A percentile compares a stretch with the other conserved stretches of the same genome.
Evolutionary conservation across 2,888 invertebrate genomes (phyloP).

Genomic region (Choristoneura rosaceana): DNA sequence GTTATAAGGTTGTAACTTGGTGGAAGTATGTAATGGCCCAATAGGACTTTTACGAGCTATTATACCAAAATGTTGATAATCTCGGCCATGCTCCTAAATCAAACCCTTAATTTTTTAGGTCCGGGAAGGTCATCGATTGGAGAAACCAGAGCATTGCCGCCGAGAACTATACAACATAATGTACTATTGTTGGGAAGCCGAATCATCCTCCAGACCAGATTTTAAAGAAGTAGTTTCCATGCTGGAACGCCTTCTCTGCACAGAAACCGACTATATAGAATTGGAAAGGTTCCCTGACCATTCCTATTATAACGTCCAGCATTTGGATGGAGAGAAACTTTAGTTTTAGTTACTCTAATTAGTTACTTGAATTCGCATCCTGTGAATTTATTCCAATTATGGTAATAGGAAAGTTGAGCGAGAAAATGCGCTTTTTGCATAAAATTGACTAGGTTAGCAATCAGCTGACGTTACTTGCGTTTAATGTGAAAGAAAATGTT

Average conservation of each 20-base stretch:
- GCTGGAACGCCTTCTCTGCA: constrained; percentile 93
- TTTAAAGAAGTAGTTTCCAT: constrained; percentile 93
- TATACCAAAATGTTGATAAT: no score
- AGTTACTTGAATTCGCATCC: constrained; percentile 11
- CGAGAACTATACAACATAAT: constrained; percentile 97
- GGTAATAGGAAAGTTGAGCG: constrained; percentile 20
- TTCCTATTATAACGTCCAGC: constrained; percentile 94
- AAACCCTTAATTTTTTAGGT: constrained; percentile 86
- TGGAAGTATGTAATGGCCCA: no score
- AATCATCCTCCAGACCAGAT: constrained; percentile 92
- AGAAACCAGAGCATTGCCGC: constrained; percentile 97
- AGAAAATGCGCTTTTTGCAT: constrained; percentile 10
- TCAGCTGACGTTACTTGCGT: neutral
- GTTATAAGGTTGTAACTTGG: no score
- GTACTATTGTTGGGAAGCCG: constrained; percentile 98
- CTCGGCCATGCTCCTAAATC: neutral
- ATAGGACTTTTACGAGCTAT: no score
- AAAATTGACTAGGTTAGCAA: neutral
- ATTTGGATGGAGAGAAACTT: constrained; percentile 92
- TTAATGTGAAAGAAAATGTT: neutral
- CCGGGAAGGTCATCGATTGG: constrained; percentile 94
- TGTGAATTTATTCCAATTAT: constrained; percentile 14
- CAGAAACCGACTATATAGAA: constrained; percentile 97
- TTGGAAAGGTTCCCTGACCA: constrained; percentile 96
- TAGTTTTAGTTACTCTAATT: constrained; percentile 56